phyloP scores from a whole-genome alignment of 2,797 vertebrate genomes.

The Muscicapa striata region DNA sequence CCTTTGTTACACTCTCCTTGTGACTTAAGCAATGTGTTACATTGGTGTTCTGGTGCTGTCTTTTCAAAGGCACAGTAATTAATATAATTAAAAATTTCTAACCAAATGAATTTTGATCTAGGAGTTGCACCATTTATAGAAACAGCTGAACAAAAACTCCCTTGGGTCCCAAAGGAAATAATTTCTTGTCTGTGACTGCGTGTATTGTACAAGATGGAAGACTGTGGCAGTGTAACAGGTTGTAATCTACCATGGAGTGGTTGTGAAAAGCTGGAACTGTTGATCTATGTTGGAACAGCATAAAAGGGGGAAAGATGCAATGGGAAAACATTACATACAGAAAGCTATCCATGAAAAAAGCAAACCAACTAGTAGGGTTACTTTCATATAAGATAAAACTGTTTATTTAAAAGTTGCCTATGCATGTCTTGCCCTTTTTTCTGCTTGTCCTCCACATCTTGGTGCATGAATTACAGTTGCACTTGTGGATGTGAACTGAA shows the following conservation, averaged over 20 bases:
- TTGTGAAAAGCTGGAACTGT: background rate
- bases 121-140: background rate
- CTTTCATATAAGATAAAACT: background rate
- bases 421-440: background rate
- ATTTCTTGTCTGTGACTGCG: background rate
- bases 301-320: background rate
- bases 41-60: background rate
- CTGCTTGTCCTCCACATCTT: background rate
- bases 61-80: background rate
- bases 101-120: background rate
- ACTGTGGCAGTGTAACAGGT: background rate
- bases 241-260: background rate
- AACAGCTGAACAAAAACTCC: background rate
- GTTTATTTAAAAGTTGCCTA: background rate
- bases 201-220: background rate
- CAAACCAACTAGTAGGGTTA: background rate
- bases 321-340: background rate
- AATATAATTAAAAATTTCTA: background rate
- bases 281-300: background rate
- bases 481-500: background rate
- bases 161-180: background rate
- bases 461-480: background rate
- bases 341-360: background rate
- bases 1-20: background rate
- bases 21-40: background rate